These are phyloP conservation scores for Agrilus mali DNA, from an alignment of 2,888 invertebrate species.

Conservation along the genomic window DNA sequence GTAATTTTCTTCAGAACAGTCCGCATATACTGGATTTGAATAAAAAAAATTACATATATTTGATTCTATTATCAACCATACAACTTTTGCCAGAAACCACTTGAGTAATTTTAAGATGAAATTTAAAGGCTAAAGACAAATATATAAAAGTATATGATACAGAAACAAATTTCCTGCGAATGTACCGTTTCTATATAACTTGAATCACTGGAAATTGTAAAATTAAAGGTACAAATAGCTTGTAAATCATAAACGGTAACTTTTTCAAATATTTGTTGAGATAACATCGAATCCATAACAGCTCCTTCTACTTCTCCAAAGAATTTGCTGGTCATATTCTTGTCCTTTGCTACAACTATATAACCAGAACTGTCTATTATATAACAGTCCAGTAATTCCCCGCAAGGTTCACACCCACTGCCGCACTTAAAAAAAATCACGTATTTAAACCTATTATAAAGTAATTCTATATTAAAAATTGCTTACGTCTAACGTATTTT, in stretches of 20 bases:
- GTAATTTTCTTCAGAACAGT: constrained; percentile 1
- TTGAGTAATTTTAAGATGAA: constrained; percentile 29
- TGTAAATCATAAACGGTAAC: constrained; percentile 78
- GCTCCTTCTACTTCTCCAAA: constrained; percentile 73
- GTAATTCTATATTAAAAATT: background rate
- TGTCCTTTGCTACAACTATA: constrained; percentile 57
- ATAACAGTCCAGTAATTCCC: constrained; percentile 64
- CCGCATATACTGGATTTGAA: constrained; percentile 14
- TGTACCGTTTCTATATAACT: constrained; percentile 28
- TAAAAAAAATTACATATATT: constrained; percentile 21
- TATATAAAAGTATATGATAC: background rate
- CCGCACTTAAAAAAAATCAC: constrained; percentile 13
- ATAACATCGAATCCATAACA: constrained; percentile 63
- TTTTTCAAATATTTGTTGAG: constrained; percentile 56
- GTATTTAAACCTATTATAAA: background rate
- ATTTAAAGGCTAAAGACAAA: constrained; percentile 32
- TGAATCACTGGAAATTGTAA: constrained; percentile 26
- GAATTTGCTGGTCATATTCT: constrained; percentile 64
- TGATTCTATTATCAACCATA: constrained; percentile 26
- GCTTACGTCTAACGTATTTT: constrained; percentile 25
- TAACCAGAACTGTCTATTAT: constrained; percentile 89
- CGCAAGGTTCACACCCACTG: constrained; percentile 28
- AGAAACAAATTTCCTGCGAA: constrained; percentile 9
- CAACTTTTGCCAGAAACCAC: constrained; percentile 33
- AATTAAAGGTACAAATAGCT: constrained; percentile 51